Conservation (phyloP, 2,888 invertebrate genomes). For the Halictus ligatus region DNA sequence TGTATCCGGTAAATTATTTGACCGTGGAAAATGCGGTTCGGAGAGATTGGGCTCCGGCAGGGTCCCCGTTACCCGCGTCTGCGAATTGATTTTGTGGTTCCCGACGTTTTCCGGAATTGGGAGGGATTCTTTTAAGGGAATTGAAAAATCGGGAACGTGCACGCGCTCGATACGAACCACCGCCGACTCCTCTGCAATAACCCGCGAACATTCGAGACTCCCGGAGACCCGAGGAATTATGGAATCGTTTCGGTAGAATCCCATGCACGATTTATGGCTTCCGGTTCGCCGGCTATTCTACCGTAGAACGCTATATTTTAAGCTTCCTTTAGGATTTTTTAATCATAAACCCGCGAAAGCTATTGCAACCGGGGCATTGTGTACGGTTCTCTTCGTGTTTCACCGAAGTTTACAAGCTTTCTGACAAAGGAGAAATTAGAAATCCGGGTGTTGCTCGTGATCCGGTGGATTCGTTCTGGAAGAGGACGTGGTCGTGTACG, state of each 20-base stretch:
- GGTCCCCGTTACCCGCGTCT: neutral
- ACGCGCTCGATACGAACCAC: slow-evolving; percentile 1
- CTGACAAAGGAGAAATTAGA: neutral
- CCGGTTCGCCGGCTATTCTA: neutral
- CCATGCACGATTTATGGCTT: neutral
- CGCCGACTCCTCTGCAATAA: slow-evolving; percentile 11
- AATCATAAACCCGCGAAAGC: neutral
- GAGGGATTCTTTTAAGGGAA: slow-evolving; percentile 35
- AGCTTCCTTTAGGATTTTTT: neutral
- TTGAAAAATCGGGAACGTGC: slow-evolving; percentile 20
- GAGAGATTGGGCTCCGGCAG: neutral
- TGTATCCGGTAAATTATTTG: slow-evolving; percentile 27
- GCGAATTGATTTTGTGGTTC: slow-evolving; percentile 33
- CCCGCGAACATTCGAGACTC: slow-evolving; percentile 12
- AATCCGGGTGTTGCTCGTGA: too few relatives aligned
- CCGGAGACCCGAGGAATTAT: neutral
- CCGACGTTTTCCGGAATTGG: slow-evolving; percentile 25
- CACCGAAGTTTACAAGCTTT: neutral
- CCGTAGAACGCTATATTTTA: neutral
- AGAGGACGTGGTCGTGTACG: too few relatives aligned
- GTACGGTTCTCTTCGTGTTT: neutral
- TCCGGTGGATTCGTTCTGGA: too few relatives aligned
- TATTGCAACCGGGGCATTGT: neutral
- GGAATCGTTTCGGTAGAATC: neutral
- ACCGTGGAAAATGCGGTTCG: slow-evolving; percentile 23